A percentile compares a stretch with the other conserved stretches of the same genome.
phyloP scores from a whole-genome alignment of 2,797 vertebrate species.

The Coracias cyanogaster region DNA sequence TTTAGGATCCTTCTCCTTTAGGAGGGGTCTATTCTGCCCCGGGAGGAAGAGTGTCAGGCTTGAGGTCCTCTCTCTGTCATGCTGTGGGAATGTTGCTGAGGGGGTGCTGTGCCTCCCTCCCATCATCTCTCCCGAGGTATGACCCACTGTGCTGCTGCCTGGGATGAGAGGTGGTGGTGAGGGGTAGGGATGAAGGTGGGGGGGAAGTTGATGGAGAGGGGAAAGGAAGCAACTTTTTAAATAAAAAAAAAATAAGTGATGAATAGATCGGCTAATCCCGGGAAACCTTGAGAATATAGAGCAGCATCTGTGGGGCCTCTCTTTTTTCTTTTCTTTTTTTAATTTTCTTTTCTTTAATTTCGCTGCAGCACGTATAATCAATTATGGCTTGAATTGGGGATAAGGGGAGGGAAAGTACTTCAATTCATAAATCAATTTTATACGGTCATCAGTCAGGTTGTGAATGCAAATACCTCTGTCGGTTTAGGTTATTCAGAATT shows the following conservation, averaged over 20 bases:
- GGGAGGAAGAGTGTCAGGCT: background rate
- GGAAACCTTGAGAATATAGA: conserved; percentile 77
- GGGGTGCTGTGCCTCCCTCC: background rate
- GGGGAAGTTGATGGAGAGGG: background rate
- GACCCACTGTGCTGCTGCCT: background rate
- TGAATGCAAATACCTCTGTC: conserved; percentile 91
- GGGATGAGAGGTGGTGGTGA: background rate
- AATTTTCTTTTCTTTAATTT: conserved; percentile 86
- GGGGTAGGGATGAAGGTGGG: background rate
- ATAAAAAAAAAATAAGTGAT: conserved; percentile 78
- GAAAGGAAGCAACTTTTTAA: conserved; percentile 79
- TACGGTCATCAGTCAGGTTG: conserved; percentile 98
- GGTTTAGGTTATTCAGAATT: conserved; percentile 87
- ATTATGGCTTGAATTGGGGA: conserved; percentile 90
- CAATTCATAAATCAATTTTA: conserved; percentile 99
- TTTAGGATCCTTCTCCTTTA: background rate
- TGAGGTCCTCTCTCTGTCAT: background rate
- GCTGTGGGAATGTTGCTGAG: background rate
- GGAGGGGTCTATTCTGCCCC: background rate
- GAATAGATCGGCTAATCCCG: conserved; percentile 79
- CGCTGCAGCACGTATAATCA: conserved; percentile 96
- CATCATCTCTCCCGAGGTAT: background rate
- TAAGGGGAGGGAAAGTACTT: conserved; percentile 87
- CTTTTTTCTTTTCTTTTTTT: conserved; percentile 80
- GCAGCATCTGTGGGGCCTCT: conserved; percentile 71